These are phyloP conservation scores for Ciona savignyi DNA, from an alignment of 23 tunicate species.

Conservation along the genomic window DNA sequence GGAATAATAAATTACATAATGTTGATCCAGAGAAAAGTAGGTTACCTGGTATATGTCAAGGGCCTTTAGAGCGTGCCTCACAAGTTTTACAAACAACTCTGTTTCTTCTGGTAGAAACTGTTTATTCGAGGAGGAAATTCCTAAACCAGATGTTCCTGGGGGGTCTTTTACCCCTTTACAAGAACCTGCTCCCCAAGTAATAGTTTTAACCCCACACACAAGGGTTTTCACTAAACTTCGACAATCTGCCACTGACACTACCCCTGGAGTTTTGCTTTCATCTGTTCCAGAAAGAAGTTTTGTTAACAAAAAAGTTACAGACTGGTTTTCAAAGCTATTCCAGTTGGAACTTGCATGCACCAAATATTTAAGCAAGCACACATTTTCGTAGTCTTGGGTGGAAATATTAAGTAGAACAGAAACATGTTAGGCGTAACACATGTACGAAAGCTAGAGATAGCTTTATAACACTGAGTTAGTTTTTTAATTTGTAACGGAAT, in stretches of 20 bases:
- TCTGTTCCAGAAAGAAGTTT: slow-evolving; percentile 12
- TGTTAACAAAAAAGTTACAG: no score
- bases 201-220: slow-evolving; percentile 91
- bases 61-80: slow-evolving; percentile 73
- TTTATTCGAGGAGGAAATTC: slow-evolving; percentile 27
- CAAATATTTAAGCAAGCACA: no score
- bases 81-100: slow-evolving; percentile 74
- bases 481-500: no score
- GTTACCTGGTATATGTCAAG: slow-evolving; percentile 86
- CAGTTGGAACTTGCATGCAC: no score
- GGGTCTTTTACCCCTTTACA: slow-evolving; percentile 32
- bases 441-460: no score
- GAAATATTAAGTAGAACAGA: no score
- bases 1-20: no score
- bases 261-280: slow-evolving; percentile 38
- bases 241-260: slow-evolving; percentile 50
- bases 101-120: slow-evolving; percentile 93
- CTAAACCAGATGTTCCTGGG: slow-evolving; percentile 7
- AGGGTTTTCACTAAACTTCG: slow-evolving; percentile 82
- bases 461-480: no score
- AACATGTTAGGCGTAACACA: no score
- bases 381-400: no score
- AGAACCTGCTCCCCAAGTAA: slow-evolving; percentile 81
- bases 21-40: no score
- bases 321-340: no score